These are phyloP conservation scores for Galeopterus variegatus DNA, from an alignment of 2,113 vertebrate genomes.

Conservation along the genomic window DNA sequence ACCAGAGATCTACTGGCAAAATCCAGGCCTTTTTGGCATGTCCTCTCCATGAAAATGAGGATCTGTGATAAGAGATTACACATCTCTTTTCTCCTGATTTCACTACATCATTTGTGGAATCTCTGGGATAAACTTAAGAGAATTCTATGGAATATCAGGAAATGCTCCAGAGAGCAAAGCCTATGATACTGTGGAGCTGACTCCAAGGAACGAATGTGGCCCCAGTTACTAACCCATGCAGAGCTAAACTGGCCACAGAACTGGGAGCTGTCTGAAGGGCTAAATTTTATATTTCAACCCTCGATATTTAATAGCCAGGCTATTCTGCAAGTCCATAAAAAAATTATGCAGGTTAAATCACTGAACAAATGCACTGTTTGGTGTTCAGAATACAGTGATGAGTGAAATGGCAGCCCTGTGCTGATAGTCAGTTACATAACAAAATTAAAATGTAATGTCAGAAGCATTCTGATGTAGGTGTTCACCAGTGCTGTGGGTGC, in stretches of 20 bases:
- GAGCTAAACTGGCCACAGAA: background rate
- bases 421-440: background rate
- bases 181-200: too few relatives aligned
- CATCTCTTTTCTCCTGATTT: slow-evolving; percentile 54
- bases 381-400: background rate
- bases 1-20: background rate
- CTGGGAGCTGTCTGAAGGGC: background rate
- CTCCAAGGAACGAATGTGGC: background rate
- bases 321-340: slow-evolving; percentile 1
- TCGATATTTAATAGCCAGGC: background rate
- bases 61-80: background rate
- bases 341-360: background rate
- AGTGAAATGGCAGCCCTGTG: background rate
- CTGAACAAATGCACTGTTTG: background rate
- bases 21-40: background rate
- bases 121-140: background rate
- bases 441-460: slow-evolving; percentile 17
- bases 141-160: background rate
- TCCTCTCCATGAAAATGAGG: background rate
- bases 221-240: background rate
- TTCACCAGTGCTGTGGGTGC: background rate
- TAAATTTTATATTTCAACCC: slow-evolving; percentile 27
- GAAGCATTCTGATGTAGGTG: background rate
- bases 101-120: background rate
- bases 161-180: slow-evolving; percentile 12